Evolutionary conservation across 2,888 invertebrate species (phyloP).

Genomic region (Drosophila hamatofila): DNA sequence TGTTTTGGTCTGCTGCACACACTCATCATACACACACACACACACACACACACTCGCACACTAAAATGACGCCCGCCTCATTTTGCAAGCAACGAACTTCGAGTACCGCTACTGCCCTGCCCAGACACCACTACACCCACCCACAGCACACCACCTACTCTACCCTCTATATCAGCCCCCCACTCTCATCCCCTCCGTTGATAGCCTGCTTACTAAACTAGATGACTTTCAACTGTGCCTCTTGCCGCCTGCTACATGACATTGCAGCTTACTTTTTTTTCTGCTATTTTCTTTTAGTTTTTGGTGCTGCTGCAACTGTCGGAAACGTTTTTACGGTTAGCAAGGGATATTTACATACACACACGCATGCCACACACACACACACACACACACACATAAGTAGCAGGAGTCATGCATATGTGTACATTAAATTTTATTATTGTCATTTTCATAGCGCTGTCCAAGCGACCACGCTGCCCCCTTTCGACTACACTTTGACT

Average conservation of each 20-base stretch:
- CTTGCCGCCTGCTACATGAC: constrained; percentile 51
- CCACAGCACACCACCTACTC: neutral
- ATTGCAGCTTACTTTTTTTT: constrained; percentile 46
- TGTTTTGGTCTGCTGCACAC: constrained; percentile 79
- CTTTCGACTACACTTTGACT: constrained; percentile 25
- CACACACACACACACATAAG: constrained; percentile 20
- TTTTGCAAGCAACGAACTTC: constrained; percentile 73
- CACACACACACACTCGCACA: constrained; percentile 26
- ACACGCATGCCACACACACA: constrained; percentile 19
- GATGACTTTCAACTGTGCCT: constrained; percentile 74
- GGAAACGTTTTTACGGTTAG: constrained; percentile 78
- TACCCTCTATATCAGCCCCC: neutral
- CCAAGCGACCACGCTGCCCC: constrained; percentile 29
- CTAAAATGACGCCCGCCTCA: constrained; percentile 32
- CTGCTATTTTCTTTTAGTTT: constrained; percentile 13
- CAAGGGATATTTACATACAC: constrained; percentile 72
- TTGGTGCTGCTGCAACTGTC: constrained; percentile 59
- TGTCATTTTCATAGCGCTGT: constrained; percentile 74
- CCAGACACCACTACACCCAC: too few relatives aligned
- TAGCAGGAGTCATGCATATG: constrained; percentile 57
- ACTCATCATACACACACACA: constrained; percentile 36
- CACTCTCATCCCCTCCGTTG: neutral
- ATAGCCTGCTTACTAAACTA: constrained; percentile 54
- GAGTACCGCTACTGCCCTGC: constrained; percentile 17
- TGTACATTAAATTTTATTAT: constrained; percentile 81